Base-by-base conservation (phyloP, 2,797 vertebrate genomes). In the Acanthopagrus latus region DNA sequence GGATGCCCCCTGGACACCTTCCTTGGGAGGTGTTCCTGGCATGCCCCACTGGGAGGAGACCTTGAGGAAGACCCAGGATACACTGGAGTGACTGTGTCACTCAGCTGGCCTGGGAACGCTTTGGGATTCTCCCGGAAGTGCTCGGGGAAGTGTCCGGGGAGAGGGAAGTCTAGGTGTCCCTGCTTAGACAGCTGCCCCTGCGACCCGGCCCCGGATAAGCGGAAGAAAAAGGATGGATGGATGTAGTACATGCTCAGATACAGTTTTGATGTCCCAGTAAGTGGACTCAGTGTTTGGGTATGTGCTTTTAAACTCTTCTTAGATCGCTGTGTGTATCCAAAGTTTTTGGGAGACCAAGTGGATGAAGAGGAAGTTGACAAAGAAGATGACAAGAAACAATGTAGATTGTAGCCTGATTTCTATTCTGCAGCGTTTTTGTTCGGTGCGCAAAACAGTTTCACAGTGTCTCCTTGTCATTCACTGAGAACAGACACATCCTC, bases 261-360 rank as follows among this genome's bases (percentile, higher is more conserved):
- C 44, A 47, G 8, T 13, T 66, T 52, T 29, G 27, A 20, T 64
- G 54, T 67, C 3, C 9, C 9, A 64, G 21, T 64, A 71, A 74
- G 27, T 54, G 5, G 17, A 47, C 44, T 14, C 5, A 51, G 67
- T 57, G 44, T 64, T 69, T 43, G 62, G 33, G 46, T 51, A 13
- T 69, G 66, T 83, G 66, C 67, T 74, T 77, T 91, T 86, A 48
- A 82, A 64, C 76, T 84, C 71, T 60, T 74, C 48, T 55, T 44
- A 18, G 60, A 71, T 54, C 57, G 74, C 55, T 65, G 74, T 68
- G 56, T 83, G 70, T 80, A 62, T 78, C 70, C 64, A 27, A 58
- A 70, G 66, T 43, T 69, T 55, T 71, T 62, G 48, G 47, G 12
- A 74, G 68, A 64, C 48, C 55, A 75, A 69, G 74, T 47, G 38